These are phyloP conservation scores for Polyergus mexicanus DNA, from an alignment of 1,140 invertebrate genomes.

Conservation along the genomic window DNA sequence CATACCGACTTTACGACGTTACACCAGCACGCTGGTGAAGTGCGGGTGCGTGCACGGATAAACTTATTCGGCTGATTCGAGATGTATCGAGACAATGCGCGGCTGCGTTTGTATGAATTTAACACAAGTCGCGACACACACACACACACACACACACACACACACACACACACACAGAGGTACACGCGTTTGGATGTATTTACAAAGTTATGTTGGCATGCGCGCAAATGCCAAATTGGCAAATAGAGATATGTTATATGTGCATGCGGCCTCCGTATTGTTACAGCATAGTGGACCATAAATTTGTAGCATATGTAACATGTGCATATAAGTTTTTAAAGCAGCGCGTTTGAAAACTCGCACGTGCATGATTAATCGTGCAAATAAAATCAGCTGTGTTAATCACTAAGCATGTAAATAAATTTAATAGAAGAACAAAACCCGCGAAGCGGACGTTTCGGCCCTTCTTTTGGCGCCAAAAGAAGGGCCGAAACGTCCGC, in stretches of 20 bases:
- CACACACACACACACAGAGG: neutral
- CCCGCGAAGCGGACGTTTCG: too few relatives aligned
- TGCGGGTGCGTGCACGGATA: conserved; percentile 15
- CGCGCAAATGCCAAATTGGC: conserved; percentile 29
- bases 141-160: too few relatives aligned
- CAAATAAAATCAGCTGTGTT: neutral
- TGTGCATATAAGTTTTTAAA: neutral
- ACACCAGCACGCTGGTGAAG: neutral
- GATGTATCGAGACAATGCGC: neutral
- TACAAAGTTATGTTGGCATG: conserved; percentile 32
- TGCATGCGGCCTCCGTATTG: neutral
- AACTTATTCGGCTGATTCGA: conserved; percentile 1
- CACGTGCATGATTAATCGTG: neutral
- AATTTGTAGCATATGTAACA: conserved; percentile 14
- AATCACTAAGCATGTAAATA: neutral
- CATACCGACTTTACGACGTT: conserved; percentile 19
- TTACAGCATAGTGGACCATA: neutral
- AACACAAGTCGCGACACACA: neutral
- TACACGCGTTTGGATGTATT: conserved; percentile 3
- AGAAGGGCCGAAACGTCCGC: too few relatives aligned
- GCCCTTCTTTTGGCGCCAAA: too few relatives aligned
- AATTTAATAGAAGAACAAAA: neutral
- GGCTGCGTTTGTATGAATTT: conserved; percentile 5
- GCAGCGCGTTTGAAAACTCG: neutral
- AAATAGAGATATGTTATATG: conserved; percentile 4